phyloP scores from a whole-genome alignment of 2,888 invertebrate genomes.

The Hipparchia sbordonii region DNA sequence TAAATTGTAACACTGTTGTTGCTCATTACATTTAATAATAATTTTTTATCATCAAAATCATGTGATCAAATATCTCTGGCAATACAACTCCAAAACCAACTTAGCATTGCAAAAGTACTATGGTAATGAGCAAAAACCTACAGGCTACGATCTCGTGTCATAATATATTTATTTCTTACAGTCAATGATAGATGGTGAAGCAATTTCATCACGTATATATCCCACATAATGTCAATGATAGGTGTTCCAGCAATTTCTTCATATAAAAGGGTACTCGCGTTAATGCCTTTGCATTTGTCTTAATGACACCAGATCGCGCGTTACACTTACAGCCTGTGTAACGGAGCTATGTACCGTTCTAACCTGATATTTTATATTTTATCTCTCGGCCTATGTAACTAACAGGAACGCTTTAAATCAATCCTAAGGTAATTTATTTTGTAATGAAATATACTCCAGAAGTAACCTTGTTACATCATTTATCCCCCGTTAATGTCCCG shows the following conservation, averaged over 20 bases:
- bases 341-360: conserved; percentile 66
- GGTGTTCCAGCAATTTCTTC: conserved; percentile 31
- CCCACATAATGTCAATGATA: conserved; percentile 26
- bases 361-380: conserved; percentile 56
- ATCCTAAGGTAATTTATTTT: conserved; percentile 13
- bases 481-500: background rate
- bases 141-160: conserved; percentile 15
- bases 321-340: conserved; percentile 55
- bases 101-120: conserved; percentile 12
- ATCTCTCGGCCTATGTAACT: conserved; percentile 35
- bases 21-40: background rate
- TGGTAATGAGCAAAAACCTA: conserved; percentile 29
- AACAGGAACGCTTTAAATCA: conserved; percentile 28
- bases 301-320: conserved; percentile 51
- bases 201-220: conserved; percentile 22
- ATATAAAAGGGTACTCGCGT: conserved; percentile 35
- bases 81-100: background rate
- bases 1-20: background rate
- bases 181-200: conserved; percentile 26
- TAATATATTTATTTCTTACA: conserved; percentile 25
- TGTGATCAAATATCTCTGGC: background rate
- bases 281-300: conserved; percentile 45
- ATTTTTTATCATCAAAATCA: background rate
- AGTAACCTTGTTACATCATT: conserved; percentile 16
- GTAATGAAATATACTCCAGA: background rate